Evolutionary conservation across 2,113 vertebrate species (phyloP).

Genomic region (Prionailurus viverrinus): DNA sequence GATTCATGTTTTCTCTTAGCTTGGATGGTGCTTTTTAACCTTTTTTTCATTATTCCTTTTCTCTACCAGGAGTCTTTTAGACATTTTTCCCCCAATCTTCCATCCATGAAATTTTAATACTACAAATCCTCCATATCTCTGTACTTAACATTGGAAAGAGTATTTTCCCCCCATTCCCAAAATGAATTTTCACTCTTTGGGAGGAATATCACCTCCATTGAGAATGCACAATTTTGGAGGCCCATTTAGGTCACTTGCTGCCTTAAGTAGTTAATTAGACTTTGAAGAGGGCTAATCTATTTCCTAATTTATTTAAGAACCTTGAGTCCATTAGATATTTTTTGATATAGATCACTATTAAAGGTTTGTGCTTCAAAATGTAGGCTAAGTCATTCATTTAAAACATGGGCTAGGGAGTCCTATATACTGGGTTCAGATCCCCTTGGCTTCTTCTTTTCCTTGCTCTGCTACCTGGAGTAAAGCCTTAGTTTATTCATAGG

Average conservation of each 20-base stretch:
- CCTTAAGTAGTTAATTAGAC: not conserved
- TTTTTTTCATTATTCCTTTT: not conserved
- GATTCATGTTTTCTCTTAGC: not conserved
- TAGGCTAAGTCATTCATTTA: not conserved
- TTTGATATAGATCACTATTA: not conserved
- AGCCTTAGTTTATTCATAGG: not conserved
- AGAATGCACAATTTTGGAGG: not conserved
- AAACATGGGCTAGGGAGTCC: not conserved
- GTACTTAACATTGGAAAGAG: not conserved
- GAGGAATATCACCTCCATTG: not conserved
- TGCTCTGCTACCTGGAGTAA: not conserved
- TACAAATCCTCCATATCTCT: not conserved
- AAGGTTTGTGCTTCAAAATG: not conserved
- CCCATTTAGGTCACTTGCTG: not conserved
- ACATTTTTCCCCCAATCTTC: not conserved
- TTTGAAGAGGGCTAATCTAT: not conserved
- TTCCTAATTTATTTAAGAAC: not conserved
- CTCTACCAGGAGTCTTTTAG: not conserved
- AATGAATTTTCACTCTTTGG: not conserved
- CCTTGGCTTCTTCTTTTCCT: not conserved
- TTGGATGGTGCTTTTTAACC: not conserved
- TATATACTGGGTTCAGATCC: not conserved
- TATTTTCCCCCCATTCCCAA: not conserved
- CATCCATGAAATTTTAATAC: not conserved
- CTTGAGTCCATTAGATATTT: not conserved